Evolutionary conservation across 2,888 invertebrate genomes (phyloP).

Genomic region (Agapostemon virescens): DNA sequence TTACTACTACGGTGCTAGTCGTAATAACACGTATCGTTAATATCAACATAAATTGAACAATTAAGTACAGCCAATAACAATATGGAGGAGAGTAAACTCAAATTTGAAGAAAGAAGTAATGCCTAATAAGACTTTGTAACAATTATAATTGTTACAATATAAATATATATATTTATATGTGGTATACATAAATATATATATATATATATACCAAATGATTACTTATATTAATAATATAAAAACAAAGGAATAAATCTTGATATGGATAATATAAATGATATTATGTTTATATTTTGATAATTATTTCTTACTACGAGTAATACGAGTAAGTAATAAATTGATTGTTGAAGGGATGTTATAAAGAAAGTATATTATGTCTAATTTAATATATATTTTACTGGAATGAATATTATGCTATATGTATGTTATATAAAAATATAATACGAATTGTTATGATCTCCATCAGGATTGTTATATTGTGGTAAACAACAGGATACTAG

Average conservation of each 20-base stretch:
- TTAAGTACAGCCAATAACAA: background rate
- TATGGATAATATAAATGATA: background rate
- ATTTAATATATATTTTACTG: background rate
- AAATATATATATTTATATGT: too few species aligned
- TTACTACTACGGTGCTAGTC: constrained; percentile 35
- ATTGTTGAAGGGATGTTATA: constrained; percentile 8
- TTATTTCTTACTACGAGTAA: constrained; percentile 1
- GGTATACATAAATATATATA: too few species aligned
- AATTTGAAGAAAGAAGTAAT: constrained; percentile 4
- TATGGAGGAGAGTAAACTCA: constrained; percentile 5
- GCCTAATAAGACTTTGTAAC: background rate
- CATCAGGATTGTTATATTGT: background rate
- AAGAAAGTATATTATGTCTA: background rate
- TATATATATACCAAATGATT: background rate
- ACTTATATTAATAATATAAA: background rate
- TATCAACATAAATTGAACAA: background rate
- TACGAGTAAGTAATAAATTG: background rate
- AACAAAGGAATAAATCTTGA: constrained; percentile 13
- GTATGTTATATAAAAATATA: background rate
- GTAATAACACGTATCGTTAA: background rate
- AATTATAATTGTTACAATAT: too few species aligned
- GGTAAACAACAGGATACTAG: background rate
- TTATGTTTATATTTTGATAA: background rate
- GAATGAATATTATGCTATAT: background rate
- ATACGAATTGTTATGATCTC: background rate